Evolutionary conservation across 2,888 invertebrate species (phyloP), one percentile per base, ranked within the genome.

Genomic region (Plemyria rubiginata): DNA sequence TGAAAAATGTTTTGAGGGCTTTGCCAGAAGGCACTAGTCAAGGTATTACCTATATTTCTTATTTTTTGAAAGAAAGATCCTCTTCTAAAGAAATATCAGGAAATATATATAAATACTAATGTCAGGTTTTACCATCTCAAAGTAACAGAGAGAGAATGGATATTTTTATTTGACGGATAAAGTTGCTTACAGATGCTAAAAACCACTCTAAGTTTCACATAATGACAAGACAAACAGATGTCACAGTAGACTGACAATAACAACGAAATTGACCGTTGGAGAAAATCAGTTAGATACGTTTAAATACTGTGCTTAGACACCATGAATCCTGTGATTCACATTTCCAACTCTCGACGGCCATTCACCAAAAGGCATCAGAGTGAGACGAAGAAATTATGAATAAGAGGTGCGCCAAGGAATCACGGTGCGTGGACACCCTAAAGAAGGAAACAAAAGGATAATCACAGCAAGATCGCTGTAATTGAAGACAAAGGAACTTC

Each of bases 241-340:
- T 40, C 45, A 48, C 38, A 15, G 54, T 50, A 28, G 45, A 16
- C 4, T 11, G 11, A 57, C 41, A 58, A 48, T 40, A 51, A 54
- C 50, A 51, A 54, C 13, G 22, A 55, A 53, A 52, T 38, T 60
- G 58, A 49, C 63, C 53, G 65, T 57, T 58, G 50, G 60, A 79
- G 79, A 80, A 83, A 86, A 86, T 86, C 86, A 80, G 81, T 81
- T 79, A 76, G 76, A 78, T 78, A 80, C 71, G 73, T 74, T 72
- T 32, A 7, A 32, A 38, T 38, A 71, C 78, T 51, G 81, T 89
- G 90, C 66, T 84, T 78, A 90, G 78, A 68, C 72, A 89, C 87
- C 92, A 85, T 92, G 87, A 87, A 82, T 92, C 92, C 92, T 91
- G 90, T 83, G 86, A 89, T 88, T 89, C 89, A 85, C 81, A 84